A percentile compares a stretch with the other conserved stretches of the same genome.
Conservation (phyloP, 2,797 vertebrate genomes). For the Sebastes nivosus region DNA sequence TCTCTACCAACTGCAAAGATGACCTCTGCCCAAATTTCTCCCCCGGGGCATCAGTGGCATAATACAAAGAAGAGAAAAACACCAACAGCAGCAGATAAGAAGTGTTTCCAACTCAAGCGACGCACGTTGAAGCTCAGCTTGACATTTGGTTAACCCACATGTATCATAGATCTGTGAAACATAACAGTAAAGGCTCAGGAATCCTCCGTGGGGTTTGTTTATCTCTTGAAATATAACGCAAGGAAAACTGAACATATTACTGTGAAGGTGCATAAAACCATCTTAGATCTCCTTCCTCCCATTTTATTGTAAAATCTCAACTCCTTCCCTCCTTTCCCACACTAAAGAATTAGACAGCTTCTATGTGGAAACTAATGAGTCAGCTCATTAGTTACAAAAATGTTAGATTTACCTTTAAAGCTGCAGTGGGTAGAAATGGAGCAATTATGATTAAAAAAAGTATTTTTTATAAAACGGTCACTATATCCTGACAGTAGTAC, state of each 20-base stretch:
- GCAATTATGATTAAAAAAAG: too few relatives aligned
- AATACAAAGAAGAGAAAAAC: conserved; percentile 7
- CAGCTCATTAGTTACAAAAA: not conserved
- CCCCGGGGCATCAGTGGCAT: not conserved
- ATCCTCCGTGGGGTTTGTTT: conserved; percentile 18
- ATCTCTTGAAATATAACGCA: conserved; percentile 1
- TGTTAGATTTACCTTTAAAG: not conserved
- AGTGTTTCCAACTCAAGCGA: not conserved
- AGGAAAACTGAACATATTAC: not conserved
- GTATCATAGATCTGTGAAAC: conserved; percentile 13
- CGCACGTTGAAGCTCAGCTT: conserved; percentile 5
- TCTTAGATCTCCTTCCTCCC: not conserved
- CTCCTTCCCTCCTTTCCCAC: not conserved
- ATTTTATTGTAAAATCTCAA: not conserved
- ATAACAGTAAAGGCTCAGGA: not conserved
- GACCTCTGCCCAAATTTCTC: conserved; percentile 5
- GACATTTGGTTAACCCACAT: conserved; percentile 47
- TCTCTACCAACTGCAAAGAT: not conserved
- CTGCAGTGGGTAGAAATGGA: not conserved
- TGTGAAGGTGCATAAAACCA: not conserved
- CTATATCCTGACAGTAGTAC: not conserved
- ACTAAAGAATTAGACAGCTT: not conserved
- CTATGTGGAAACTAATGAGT: not conserved
- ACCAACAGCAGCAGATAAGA: conserved; percentile 21
- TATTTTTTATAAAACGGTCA: too few relatives aligned